Evolutionary conservation across 2,797 vertebrate species (phyloP).

Genomic region (Hephaestus fuliginosus): DNA sequence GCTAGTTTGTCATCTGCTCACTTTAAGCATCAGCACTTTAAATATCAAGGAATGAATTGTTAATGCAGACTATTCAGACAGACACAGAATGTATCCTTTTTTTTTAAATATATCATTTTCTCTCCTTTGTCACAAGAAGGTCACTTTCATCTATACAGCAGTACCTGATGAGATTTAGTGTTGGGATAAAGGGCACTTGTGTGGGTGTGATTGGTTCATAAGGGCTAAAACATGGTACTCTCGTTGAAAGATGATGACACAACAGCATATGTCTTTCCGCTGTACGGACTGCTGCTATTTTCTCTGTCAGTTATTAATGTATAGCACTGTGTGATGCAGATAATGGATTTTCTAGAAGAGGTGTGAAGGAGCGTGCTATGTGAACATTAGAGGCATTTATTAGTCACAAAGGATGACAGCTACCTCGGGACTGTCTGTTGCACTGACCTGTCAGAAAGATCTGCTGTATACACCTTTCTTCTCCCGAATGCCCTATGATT

Average conservation of each 20-base stretch:
- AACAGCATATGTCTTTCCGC: neutral
- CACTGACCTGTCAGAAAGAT: neutral
- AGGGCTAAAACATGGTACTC: neutral
- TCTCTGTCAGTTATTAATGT: neutral
- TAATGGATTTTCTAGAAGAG: neutral
- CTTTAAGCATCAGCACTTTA: too few relatives aligned
- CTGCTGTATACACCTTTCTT: neutral
- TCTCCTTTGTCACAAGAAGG: neutral
- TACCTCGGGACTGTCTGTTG: neutral
- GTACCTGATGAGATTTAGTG: neutral
- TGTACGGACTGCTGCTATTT: neutral
- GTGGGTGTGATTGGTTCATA: neutral
- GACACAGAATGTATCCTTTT: neutral
- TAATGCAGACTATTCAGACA: neutral
- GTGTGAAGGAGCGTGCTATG: neutral
- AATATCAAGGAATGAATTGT: neutral
- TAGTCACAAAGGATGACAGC: neutral
- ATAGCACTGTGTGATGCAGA: neutral
- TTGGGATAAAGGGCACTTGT: neutral
- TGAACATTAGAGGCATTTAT: slow-evolving; percentile 4
- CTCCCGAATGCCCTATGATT: neutral
- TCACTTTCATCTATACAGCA: neutral
- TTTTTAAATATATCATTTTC: neutral
- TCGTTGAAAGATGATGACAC: neutral
- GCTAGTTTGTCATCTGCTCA: neutral